These are phyloP conservation scores for Corythucha ciliata DNA, from an alignment of 2,888 invertebrate species.

Conservation along the genomic window DNA sequence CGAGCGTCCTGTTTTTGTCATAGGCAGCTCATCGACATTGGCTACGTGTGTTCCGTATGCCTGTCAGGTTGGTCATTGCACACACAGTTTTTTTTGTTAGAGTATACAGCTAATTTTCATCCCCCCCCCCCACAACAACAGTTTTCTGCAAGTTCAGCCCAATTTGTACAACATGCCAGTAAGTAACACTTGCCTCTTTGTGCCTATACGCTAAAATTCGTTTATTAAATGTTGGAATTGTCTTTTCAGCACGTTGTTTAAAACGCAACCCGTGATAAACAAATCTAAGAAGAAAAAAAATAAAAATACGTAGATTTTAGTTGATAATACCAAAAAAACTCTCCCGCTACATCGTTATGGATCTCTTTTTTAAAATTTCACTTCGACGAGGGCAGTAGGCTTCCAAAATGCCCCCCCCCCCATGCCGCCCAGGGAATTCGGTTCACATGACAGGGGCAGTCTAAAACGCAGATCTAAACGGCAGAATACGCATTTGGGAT, in stretches of 20 bases:
- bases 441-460: too few relatives aligned
- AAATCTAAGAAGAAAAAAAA: slow-evolving; percentile 76
- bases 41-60: slow-evolving; percentile 96
- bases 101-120: not conserved
- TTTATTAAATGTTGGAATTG: slow-evolving; percentile 31
- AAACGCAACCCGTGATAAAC: slow-evolving; percentile 65
- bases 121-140: slow-evolving; percentile 40
- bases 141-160: slow-evolving; percentile 97
- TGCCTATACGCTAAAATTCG: not conserved
- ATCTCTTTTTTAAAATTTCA: too few relatives aligned
- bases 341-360: too few relatives aligned
- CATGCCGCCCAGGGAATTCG: too few relatives aligned
- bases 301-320: too few relatives aligned
- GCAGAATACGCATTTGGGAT: too few relatives aligned
- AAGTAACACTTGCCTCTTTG: slow-evolving; percentile 45
- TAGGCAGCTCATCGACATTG: slow-evolving; percentile 85
- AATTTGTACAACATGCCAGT: slow-evolving; percentile 96
- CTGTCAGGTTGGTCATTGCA: slow-evolving; percentile 63
- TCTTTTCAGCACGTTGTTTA: slow-evolving; percentile 75
- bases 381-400: too few relatives aligned
- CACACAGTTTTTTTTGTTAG: not conserved
- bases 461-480: too few relatives aligned
- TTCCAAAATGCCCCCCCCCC: too few relatives aligned
- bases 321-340: too few relatives aligned
- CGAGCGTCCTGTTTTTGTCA: slow-evolving; percentile 98